Conservation (phyloP, 2,113 vertebrate species). For the Microtus richardsoni region DNA sequence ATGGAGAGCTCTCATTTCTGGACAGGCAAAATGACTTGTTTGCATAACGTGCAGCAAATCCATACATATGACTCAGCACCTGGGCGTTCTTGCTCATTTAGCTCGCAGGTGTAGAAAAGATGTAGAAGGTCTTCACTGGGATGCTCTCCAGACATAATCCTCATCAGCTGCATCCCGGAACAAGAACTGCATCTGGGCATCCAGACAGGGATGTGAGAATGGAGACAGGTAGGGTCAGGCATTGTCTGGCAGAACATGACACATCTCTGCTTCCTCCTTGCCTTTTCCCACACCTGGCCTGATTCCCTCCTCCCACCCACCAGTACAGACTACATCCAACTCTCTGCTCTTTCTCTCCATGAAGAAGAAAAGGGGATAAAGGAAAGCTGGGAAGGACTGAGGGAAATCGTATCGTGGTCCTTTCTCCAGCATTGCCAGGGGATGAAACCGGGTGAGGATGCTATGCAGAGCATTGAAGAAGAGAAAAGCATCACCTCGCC, state of each 20-base stretch:
- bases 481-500: background rate
- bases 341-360: background rate
- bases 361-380: background rate
- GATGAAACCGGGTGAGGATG: background rate
- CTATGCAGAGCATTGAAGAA: background rate
- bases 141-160: slow-evolving; percentile 79
- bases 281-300: slow-evolving; percentile 17
- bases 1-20: slow-evolving; percentile 63
- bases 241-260: slow-evolving; percentile 15
- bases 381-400: background rate
- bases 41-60: slow-evolving; percentile 70
- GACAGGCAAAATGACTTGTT: slow-evolving; percentile 78
- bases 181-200: slow-evolving; percentile 74
- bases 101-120: slow-evolving; percentile 79
- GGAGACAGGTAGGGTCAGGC: slow-evolving; percentile 57
- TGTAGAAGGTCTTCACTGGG: slow-evolving; percentile 71
- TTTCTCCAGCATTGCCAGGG: background rate
- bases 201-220: slow-evolving; percentile 70
- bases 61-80: slow-evolving; percentile 79
- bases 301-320: slow-evolving; percentile 28
- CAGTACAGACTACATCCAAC: background rate
- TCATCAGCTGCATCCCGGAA: slow-evolving; percentile 76
- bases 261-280: background rate
- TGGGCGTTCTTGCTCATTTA: slow-evolving; percentile 71
- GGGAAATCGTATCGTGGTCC: background rate